Base-by-base conservation (phyloP, 2,888 invertebrate species). In the Crioceris asparagi region DNA sequence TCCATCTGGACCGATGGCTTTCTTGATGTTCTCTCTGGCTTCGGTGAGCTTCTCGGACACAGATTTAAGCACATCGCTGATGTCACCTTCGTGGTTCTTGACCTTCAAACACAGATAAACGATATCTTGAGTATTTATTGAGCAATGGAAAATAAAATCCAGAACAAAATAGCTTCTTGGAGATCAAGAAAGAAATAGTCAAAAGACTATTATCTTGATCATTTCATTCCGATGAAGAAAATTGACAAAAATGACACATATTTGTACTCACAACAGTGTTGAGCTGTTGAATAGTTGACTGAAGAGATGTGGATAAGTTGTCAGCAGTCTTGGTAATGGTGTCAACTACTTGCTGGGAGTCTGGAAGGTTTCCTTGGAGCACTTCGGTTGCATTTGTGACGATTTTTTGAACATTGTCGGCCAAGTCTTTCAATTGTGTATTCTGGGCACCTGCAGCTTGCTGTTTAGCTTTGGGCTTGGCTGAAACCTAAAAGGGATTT, bases 1-100 rank as follows among this genome's bases (percentile, higher is more conserved):
- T 33, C 56, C 56, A 15, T 62, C 56, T 2, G 59, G 59, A 38
- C 60, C 60, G 27, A 56, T 48, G 34, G 54, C 47, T 36, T 52
- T 47, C 42, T 60, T 44, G 29, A 61, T 36, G 11, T 53, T 47
- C 30, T 45, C 44, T 21, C 54, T 53, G 18, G 59, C 51, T 32
- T 53, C 46, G 27, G 47, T 39, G 19, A 64, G 45, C 18, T 52
- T 56, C 10, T 49, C 45, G 42, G 61, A 40, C 41, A 65, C 45
- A 47, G 52, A 46, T 40, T 57, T 56, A 38, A 60, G 37, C 11
- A 52, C 45, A 30, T 47, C 50, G 39, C 60, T 54, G 34, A 62
- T 43, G 25, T 60, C 55, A 3, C 50, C 51, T 48, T 54, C 46
- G 40, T 53, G 49, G 17, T 46, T 48, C 29, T 47, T 45, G 5